phyloP scores from a whole-genome alignment of 2,888 invertebrate genomes.

The Actias luna region DNA sequence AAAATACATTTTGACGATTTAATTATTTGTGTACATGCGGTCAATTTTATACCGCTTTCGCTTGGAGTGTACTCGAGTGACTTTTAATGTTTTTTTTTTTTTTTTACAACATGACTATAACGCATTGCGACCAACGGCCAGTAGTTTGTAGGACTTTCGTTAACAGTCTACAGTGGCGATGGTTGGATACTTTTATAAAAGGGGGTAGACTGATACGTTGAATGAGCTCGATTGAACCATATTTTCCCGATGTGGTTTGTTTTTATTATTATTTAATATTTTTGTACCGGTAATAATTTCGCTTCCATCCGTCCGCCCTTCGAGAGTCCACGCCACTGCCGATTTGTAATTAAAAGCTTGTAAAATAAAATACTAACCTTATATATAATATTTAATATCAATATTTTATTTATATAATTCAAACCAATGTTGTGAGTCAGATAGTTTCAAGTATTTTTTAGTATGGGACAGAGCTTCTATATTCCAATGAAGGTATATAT shows the following conservation, averaged over 20 bases:
- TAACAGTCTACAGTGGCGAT: not conserved
- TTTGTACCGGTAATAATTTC: no score
- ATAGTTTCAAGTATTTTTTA: constrained; percentile 7
- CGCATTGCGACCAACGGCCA: not conserved
- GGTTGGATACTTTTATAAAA: not conserved
- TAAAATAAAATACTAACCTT: constrained; percentile 33
- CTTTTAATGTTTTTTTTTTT: not conserved
- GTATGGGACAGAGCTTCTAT: constrained; percentile 40
- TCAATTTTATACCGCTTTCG: no score
- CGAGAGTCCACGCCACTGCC: not conserved
- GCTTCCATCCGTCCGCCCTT: no score
- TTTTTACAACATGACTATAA: not conserved
- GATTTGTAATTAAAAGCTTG: not conserved
- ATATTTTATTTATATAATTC: not conserved
- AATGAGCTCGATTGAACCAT: not conserved
- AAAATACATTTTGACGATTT: no score
- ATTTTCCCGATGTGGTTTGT: not conserved
- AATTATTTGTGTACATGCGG: no score
- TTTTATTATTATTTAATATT: not conserved
- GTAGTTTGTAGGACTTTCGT: not conserved
- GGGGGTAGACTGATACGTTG: not conserved
- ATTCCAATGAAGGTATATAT: constrained; percentile 47
- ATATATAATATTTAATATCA: constrained; percentile 42
- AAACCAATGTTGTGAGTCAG: constrained; percentile 13
- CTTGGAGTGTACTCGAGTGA: not conserved